phyloP scores from a whole-genome alignment of 2,888 invertebrate species.

The Marasmarcha lunaedactyla region DNA sequence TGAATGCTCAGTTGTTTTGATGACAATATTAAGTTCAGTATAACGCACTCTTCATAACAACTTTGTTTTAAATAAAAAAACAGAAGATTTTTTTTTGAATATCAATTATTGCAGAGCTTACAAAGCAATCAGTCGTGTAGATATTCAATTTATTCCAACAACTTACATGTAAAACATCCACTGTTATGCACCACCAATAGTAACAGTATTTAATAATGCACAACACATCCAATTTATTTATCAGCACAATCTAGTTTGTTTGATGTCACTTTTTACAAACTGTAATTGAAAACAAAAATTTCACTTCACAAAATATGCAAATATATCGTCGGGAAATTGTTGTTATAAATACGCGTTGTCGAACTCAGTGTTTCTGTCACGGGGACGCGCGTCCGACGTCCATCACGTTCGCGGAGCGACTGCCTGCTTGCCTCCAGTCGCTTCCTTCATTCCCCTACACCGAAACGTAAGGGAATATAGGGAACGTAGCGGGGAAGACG shows the following conservation, averaged over 20 bases:
- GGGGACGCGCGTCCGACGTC: constrained; percentile 28
- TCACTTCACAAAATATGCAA: constrained; percentile 59
- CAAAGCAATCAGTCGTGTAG: no score
- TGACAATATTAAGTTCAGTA: no score
- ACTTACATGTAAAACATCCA: not conserved
- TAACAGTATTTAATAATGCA: constrained; percentile 21
- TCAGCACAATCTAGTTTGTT: constrained; percentile 2
- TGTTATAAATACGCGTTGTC: constrained; percentile 32
- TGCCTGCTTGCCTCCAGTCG: constrained; percentile 24
- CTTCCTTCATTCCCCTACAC: constrained; percentile 21
- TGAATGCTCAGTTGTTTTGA: no score
- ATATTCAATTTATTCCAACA: no score
- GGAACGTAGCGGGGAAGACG: constrained; percentile 35
- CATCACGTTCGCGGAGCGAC: constrained; percentile 44
- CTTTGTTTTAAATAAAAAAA: no score
- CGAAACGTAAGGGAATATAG: constrained; percentile 26
- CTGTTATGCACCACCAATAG: not conserved
- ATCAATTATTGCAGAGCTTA: no score
- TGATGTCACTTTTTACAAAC: constrained; percentile 39
- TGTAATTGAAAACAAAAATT: constrained; percentile 39
- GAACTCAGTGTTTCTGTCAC: constrained; percentile 14
- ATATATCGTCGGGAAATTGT: constrained; percentile 51
- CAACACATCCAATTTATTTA: constrained; percentile 22
- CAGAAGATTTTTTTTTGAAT: no score
- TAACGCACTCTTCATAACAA: no score